These are phyloP conservation scores for Erpetoichthys calabaricus DNA, from an alignment of 2,797 vertebrate genomes.

Conservation along the genomic window DNA sequence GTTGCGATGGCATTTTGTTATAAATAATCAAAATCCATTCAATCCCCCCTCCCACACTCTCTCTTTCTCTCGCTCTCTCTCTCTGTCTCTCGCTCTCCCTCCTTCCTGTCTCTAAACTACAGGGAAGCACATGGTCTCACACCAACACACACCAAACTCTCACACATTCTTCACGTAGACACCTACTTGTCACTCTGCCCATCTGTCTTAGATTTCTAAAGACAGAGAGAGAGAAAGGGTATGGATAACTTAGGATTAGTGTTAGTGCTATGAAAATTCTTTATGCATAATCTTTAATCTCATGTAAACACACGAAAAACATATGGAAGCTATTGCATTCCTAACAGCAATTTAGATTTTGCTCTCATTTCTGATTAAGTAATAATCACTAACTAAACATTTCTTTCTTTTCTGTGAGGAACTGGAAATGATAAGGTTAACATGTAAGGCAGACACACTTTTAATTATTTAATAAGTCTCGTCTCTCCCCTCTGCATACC, in stretches of 20 bases:
- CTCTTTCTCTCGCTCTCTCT: conserved; percentile 18
- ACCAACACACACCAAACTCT: conserved; percentile 14
- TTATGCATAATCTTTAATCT: too few relatives aligned
- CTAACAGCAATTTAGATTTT: conserved; percentile 18
- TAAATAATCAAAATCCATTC: conserved; percentile 40
- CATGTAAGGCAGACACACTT: conserved; percentile 26
- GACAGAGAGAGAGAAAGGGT: too few relatives aligned
- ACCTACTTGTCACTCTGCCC: conserved; percentile 8
- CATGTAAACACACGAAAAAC: too few relatives aligned
- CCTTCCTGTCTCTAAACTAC: conserved; percentile 23
- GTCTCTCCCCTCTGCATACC: conserved; percentile 27
- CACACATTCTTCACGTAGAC: conserved; percentile 11
- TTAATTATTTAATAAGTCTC: conserved; percentile 45
- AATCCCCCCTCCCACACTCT: conserved; percentile 18
- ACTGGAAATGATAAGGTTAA: conserved; percentile 30
- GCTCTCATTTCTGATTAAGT: conserved; percentile 36
- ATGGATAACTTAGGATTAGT: too few relatives aligned
- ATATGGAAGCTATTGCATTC: not conserved
- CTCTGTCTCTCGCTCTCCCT: conserved; percentile 18
- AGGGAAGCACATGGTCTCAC: conserved; percentile 13
- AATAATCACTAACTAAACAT: conserved; percentile 26
- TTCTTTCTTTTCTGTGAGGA: conserved; percentile 8
- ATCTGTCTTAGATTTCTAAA: not conserved
- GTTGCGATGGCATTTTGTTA: conserved; percentile 40
- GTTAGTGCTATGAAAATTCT: too few relatives aligned